Conservation (phyloP, 2,888 invertebrate species). For the Pteria penguin region DNA sequence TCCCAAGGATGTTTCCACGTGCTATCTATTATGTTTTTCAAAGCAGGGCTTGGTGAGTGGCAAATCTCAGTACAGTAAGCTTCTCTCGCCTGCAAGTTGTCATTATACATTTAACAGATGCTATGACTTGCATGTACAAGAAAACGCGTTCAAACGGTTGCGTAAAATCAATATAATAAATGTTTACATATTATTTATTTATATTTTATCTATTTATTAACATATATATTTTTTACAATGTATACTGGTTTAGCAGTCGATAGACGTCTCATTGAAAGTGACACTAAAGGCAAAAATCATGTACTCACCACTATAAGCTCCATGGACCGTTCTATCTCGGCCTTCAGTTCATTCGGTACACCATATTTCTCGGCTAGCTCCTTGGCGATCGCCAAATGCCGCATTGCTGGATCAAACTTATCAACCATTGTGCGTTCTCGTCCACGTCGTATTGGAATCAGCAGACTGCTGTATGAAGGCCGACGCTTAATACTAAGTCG, state of each 20-base stretch:
- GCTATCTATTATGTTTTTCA: constrained; percentile 27
- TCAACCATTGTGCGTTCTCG: too few species aligned
- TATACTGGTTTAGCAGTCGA: too few species aligned
- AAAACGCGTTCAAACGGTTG: not conserved
- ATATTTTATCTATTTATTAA: too few species aligned
- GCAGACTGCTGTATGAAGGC: too few species aligned
- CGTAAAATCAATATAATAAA: too few species aligned
- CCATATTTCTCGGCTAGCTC: not conserved
- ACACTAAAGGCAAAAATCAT: too few species aligned
- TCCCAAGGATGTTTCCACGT: constrained; percentile 44
- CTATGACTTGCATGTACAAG: not conserved
- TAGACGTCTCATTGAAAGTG: too few species aligned
- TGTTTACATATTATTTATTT: too few species aligned
- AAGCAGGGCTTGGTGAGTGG: constrained; percentile 32
- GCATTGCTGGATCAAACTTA: not conserved
- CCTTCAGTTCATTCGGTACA: not conserved
- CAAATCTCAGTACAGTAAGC: constrained; percentile 42
- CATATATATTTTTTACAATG: too few species aligned
- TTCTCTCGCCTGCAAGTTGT: constrained; percentile 34
- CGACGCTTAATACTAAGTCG: too few species aligned
- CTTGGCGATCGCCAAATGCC: not conserved
- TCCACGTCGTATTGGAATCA: too few species aligned
- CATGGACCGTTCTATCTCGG: not conserved
- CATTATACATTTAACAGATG: not conserved
- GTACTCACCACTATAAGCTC: not conserved